phyloP scores from a whole-genome alignment of 2,888 invertebrate species.

The Diaperis boleti region DNA sequence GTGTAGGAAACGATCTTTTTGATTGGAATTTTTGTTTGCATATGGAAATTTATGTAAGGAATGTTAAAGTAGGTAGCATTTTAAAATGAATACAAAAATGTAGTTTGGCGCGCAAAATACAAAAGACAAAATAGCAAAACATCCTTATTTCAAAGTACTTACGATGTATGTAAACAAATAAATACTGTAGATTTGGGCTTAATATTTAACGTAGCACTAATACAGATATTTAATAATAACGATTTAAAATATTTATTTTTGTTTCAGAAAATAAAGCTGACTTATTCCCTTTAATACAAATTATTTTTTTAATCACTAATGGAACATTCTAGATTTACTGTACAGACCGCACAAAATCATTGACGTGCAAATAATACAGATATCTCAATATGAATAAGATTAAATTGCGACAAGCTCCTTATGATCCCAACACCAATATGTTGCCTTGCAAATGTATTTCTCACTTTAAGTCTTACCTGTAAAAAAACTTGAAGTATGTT shows the following conservation, averaged over 20 bases:
- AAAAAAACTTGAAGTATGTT: background rate
- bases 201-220: too few species aligned
- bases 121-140: background rate
- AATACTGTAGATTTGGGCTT: too few species aligned
- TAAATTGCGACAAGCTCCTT: slow-evolving; percentile 33
- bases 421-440: slow-evolving; percentile 36
- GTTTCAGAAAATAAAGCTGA: too few species aligned
- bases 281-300: slow-evolving; percentile 8
- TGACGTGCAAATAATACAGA: slow-evolving; percentile 30
- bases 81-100: slow-evolving; percentile 23
- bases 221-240: too few species aligned
- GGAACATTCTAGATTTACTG: slow-evolving; percentile 15
- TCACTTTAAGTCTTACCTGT: slow-evolving; percentile 26
- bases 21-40: slow-evolving; percentile 4
- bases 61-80: slow-evolving; percentile 16
- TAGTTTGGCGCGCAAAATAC: background rate
- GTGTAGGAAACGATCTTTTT: slow-evolving; percentile 10
- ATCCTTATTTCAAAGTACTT: background rate
- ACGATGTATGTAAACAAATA: too few species aligned
- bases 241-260: too few species aligned
- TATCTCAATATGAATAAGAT: slow-evolving; percentile 24
- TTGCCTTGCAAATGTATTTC: slow-evolving; percentile 20
- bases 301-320: background rate
- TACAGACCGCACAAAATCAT: slow-evolving; percentile 8
- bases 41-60: slow-evolving; percentile 28